Evolutionary conservation across 1,140 invertebrate genomes (phyloP).

Genomic region (Aphelenchoides avenae): DNA sequence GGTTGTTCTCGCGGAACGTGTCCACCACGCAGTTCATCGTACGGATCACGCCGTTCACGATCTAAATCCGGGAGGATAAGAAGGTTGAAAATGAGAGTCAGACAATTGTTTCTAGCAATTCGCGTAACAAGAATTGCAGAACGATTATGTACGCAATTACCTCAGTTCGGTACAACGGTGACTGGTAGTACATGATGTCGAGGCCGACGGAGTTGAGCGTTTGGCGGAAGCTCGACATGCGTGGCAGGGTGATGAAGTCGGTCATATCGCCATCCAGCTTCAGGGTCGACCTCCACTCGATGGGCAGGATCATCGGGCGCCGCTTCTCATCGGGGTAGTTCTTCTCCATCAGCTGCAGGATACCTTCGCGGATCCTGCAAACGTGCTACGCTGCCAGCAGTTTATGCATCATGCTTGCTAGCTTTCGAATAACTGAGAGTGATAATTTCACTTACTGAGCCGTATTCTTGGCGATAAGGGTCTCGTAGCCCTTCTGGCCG

Average conservation of each 20-base stretch:
- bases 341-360: constrained; percentile 51
- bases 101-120: too few relatives aligned
- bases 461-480: constrained; percentile 58
- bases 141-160: constrained; percentile 53
- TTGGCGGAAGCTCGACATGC: constrained; percentile 45
- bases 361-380: constrained; percentile 54
- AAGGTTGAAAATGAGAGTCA: not conserved
- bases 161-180: constrained; percentile 72
- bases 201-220: constrained; percentile 66
- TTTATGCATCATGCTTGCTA: not conserved
- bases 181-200: constrained; percentile 78
- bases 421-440: not conserved
- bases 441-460: constrained; percentile 42
- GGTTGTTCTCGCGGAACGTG: constrained; percentile 71
- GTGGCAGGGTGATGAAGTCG: constrained; percentile 49
- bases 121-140: too few relatives aligned
- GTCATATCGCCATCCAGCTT: constrained; percentile 49
- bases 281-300: constrained; percentile 54
- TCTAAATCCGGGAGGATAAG: constrained; percentile 60
- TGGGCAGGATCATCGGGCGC: constrained; percentile 55
- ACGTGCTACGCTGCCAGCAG: too few relatives aligned
- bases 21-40: constrained; percentile 72
- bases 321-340: constrained; percentile 50
- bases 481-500: constrained; percentile 59
- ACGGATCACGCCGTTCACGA: constrained; percentile 68